Evolutionary conservation across 2,113 vertebrate species (phyloP).

Genomic region (Turdus rufiventris): DNA sequence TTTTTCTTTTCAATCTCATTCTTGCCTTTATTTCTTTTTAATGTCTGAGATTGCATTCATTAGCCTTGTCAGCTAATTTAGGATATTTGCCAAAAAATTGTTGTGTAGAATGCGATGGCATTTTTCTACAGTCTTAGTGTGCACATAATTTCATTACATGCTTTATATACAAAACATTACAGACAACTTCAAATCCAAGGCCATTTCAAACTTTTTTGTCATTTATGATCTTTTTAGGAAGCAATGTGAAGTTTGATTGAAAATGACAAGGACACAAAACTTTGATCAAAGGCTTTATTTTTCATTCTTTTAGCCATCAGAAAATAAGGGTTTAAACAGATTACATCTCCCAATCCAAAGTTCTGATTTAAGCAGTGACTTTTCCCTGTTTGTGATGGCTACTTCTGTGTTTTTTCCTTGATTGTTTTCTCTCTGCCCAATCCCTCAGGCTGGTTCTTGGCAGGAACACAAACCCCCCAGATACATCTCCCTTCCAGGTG

Average conservation of each 20-base stretch:
- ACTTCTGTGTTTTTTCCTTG: background rate
- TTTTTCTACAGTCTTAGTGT: background rate
- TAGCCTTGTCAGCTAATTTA: background rate
- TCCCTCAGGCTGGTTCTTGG: background rate
- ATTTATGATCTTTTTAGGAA: background rate
- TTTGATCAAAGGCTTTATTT: background rate
- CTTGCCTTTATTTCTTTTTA: background rate
- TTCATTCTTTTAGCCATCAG: background rate
- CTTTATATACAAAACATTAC: background rate
- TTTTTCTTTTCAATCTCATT: background rate
- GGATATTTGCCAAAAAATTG: background rate
- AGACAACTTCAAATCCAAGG: background rate
- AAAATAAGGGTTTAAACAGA: background rate
- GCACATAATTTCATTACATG: background rate
- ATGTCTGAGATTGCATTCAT: background rate
- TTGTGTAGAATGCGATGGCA: accelerated
- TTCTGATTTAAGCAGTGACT: background rate
- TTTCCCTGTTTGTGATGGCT: background rate
- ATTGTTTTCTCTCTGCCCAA: background rate
- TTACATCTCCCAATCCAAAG: background rate
- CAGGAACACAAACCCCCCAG: background rate
- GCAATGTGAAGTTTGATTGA: background rate
- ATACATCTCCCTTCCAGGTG: background rate
- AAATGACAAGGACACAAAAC: background rate
- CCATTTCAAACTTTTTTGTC: background rate